Evolutionary conservation across 2,113 vertebrate species (phyloP).

Genomic region (Pelecanus crispus): DNA sequence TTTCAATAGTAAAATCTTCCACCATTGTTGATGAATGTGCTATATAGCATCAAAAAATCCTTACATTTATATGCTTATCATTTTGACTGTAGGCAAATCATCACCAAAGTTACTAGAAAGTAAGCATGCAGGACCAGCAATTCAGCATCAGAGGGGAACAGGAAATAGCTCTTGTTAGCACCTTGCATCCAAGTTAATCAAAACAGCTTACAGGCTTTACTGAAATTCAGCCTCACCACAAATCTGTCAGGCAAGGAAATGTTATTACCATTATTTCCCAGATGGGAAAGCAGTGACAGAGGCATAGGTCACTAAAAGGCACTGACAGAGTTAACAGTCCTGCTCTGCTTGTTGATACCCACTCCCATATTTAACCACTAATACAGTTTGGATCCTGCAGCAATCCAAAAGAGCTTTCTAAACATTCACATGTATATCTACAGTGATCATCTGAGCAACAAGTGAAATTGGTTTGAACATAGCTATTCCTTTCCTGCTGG

Average conservation of each 20-base stretch:
- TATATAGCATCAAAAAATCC: not conserved
- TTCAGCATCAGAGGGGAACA: not conserved
- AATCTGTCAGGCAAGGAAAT: not conserved
- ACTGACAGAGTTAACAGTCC: not conserved
- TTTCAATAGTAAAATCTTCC: not conserved
- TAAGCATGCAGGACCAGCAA: not conserved
- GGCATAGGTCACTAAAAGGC: not conserved
- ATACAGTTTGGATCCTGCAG: not conserved
- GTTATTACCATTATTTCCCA: not conserved
- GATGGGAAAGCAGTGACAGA: not conserved
- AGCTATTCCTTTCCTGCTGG: not conserved
- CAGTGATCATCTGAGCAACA: not conserved
- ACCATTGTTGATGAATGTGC: not conserved
- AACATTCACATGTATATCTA: not conserved
- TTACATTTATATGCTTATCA: not conserved
- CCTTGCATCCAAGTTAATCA: conserved; percentile 23
- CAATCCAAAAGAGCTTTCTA: not conserved
- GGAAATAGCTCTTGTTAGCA: conserved; percentile 37
- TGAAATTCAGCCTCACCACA: conserved; percentile 16
- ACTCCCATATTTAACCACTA: not conserved
- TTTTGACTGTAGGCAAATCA: not conserved
- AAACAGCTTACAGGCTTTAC: conserved; percentile 16
- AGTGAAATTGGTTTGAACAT: not conserved
- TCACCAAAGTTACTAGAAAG: not conserved
- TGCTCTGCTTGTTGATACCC: not conserved